phyloP scores from a whole-genome alignment of 2,888 invertebrate species.

The Leucophora obtusa region DNA sequence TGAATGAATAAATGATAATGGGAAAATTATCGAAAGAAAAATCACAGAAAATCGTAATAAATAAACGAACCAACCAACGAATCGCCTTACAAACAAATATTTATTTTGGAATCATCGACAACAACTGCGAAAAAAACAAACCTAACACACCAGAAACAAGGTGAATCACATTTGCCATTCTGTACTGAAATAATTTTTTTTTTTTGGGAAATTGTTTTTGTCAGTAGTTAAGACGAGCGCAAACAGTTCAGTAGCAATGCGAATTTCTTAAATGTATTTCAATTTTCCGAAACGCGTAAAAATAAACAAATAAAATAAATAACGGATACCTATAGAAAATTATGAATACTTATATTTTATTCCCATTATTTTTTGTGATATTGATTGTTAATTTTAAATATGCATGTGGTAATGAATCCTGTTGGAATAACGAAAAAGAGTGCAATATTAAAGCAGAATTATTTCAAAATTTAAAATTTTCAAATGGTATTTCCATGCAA shows the following conservation, averaged over 20 bases:
- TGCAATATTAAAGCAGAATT: slow-evolving; percentile 66
- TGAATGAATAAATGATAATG: slow-evolving; percentile 8
- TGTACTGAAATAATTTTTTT: slow-evolving; percentile 13
- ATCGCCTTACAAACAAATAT: slow-evolving; percentile 23
- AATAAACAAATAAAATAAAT: not conserved
- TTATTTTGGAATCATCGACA: slow-evolving; percentile 48
- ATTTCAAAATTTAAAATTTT: slow-evolving; percentile 65
- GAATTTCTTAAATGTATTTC: slow-evolving; percentile 3
- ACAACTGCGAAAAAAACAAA: slow-evolving; percentile 32
- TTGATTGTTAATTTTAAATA: slow-evolving; percentile 14
- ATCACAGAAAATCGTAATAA: slow-evolving; percentile 21
- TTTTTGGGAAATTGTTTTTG: slow-evolving; percentile 44
- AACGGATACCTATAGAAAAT: slow-evolving; percentile 2
- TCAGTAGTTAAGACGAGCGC: slow-evolving; percentile 54
- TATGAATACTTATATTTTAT: slow-evolving; percentile 36
- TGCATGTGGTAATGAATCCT: slow-evolving; percentile 33
- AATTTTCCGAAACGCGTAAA: slow-evolving; percentile 7
- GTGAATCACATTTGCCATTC: slow-evolving; percentile 39
- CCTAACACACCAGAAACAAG: slow-evolving; percentile 26
- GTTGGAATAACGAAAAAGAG: slow-evolving; percentile 51
- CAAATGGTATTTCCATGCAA: slow-evolving; percentile 69
- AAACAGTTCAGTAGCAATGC: slow-evolving; percentile 37
- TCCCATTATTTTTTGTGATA: slow-evolving; percentile 24
- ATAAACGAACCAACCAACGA: slow-evolving; percentile 3
- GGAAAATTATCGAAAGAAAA: slow-evolving; percentile 36